Base-by-base conservation (phyloP, 2,113 vertebrate genomes). In the Phainopepla nitens region DNA sequence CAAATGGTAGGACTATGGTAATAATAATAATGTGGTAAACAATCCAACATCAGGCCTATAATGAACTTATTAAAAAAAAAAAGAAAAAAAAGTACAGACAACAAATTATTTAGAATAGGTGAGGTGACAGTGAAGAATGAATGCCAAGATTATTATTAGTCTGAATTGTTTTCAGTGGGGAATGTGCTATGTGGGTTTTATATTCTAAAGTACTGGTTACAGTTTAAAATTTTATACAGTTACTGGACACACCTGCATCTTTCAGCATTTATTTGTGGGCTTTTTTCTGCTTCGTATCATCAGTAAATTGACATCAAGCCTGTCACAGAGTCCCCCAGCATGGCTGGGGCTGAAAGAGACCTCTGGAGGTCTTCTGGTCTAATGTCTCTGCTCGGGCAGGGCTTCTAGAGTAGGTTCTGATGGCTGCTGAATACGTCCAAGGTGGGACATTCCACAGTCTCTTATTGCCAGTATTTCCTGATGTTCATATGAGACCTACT, bases 11-110 rank as follows among this genome's bases (percentile, higher is more conserved):
- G 15, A 9, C 7, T 77, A 42, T 33, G 14, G 18, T 77, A 69
- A 44, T 17, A 66, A 82, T 77, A 69, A 44, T 69, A 89, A 51
- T 54, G 25, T 5, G 45, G 20, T 23, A 42, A 77, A 21, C 3
- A 50, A 42, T 50, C 10, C 25, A 50, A 24, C 1, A 20, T 8
- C 14, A 1, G 2, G 2, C 1, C 20, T 68, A 28, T 41, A 83
- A 71, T 2, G 0, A 7, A 16, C 3, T 72, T 76, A 68, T 24
- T 47, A 4, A 0, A 51, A 35, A n/a, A 41, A 69, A 71, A 23
- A 50, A 69, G 19, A 27, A 35, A 25, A 13, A 15, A 61, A 23
- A 39, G 39, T 9, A 39, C 39, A 0, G 2, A 22, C 22, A 47
- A n/a, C 17, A 2, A 84, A 25, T 28, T 51, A 7, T 79, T 65